A percentile compares a stretch with the other conserved stretches of the same genome.
Evolutionary conservation across 1,140 invertebrate species (phyloP).

Genomic region (Galendromus occidentalis): DNA sequence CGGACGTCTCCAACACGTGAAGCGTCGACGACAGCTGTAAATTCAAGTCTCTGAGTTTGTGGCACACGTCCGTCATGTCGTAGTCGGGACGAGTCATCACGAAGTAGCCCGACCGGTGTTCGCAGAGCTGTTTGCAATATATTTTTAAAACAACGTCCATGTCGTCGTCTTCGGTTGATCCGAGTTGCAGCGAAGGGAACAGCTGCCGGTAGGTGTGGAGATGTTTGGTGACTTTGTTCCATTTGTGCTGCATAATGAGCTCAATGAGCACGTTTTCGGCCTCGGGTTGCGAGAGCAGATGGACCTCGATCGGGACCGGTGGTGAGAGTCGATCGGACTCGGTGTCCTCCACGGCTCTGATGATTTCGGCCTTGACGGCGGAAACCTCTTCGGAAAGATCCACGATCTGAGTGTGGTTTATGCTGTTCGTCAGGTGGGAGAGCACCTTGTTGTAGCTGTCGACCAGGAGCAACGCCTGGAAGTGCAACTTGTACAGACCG

Average conservation of each 20-base stretch:
- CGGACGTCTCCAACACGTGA: conserved; percentile 27
- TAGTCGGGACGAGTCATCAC: conserved; percentile 39
- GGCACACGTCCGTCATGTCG: conserved; percentile 41
- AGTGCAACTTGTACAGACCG: conserved; percentile 73
- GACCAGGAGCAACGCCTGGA: conserved; percentile 68
- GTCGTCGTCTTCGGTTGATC: conserved; percentile 33
- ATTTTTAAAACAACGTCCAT: conserved; percentile 45
- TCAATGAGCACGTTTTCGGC: conserved; percentile 37
- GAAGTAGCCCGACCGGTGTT: conserved; percentile 42
- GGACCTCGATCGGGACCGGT: conserved; percentile 28
- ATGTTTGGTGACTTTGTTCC: conserved; percentile 41
- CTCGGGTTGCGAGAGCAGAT: conserved; percentile 31
- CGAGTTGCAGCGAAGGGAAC: conserved; percentile 38
- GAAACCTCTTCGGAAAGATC: conserved; percentile 28
- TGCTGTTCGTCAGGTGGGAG: conserved; percentile 35
- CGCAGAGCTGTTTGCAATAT: conserved; percentile 45
- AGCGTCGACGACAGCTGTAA: conserved; percentile 41
- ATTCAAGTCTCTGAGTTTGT: conserved; percentile 41
- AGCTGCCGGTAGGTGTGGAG: conserved; percentile 38
- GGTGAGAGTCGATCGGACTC: conserved; percentile 28
- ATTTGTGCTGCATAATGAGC: conserved; percentile 40
- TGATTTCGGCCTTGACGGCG: conserved; percentile 25
- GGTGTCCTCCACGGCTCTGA: conserved; percentile 25
- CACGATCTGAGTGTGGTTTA: conserved; percentile 26
- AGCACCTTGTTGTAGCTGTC: conserved; percentile 82